Evolutionary conservation across 2,888 invertebrate genomes (phyloP).

Genomic region (Netelia inedita): DNA sequence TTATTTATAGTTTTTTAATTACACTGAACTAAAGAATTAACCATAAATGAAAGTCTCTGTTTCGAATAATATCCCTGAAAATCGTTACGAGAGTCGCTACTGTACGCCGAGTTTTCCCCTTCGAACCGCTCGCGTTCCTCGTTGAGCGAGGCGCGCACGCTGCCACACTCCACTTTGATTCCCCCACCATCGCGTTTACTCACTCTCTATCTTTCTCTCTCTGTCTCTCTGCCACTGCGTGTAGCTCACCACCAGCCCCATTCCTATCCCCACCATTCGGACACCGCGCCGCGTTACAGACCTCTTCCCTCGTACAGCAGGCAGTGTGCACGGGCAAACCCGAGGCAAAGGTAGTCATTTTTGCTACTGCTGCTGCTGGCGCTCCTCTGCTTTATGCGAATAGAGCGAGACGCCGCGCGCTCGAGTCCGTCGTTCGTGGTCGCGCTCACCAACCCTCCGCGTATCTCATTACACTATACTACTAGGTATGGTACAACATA

Average conservation of each 20-base stretch:
- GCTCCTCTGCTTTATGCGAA: background rate
- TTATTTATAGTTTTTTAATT: no score
- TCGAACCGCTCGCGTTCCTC: slow-evolving; percentile 17
- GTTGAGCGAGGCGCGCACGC: slow-evolving; percentile 55
- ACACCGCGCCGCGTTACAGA: slow-evolving; percentile 38
- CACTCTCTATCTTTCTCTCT: slow-evolving; percentile 21
- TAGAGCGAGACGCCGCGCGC: slow-evolving; percentile 61
- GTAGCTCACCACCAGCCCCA: background rate
- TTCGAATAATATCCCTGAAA: background rate
- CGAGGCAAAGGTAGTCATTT: slow-evolving; percentile 62
- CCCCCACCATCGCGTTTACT: slow-evolving; percentile 63
- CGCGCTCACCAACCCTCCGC: slow-evolving; percentile 26
- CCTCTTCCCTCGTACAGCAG: slow-evolving; percentile 29
- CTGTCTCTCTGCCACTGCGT: slow-evolving; percentile 57
- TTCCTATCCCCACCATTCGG: slow-evolving; percentile 25
- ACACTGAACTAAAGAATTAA: no score
- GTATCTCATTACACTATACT: slow-evolving; percentile 35
- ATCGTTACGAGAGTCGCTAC: slow-evolving; percentile 28
- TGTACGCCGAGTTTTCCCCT: slow-evolving; percentile 25
- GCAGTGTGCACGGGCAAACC: slow-evolving; percentile 68
- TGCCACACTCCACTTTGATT: slow-evolving; percentile 64
- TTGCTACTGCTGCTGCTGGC: slow-evolving; percentile 44
- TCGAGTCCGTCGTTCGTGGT: slow-evolving; percentile 41
- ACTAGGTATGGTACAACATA: slow-evolving; percentile 47
- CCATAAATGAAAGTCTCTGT: background rate